Conservation (phyloP, 2,888 invertebrate species). For the Miltochrista miniata region DNA sequence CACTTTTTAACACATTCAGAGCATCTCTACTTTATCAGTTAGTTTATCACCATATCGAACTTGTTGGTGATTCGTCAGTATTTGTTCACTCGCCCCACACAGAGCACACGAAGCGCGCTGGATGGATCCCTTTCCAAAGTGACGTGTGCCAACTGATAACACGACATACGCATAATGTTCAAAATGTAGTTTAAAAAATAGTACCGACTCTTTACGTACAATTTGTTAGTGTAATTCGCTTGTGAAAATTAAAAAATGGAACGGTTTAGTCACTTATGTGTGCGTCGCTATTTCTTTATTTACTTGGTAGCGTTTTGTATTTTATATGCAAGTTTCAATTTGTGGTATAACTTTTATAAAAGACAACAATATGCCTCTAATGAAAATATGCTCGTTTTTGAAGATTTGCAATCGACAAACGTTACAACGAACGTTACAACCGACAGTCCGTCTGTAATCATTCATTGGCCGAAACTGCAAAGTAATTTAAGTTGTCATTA, state of each 20-base stretch:
- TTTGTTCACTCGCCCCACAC: not conserved
- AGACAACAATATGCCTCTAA: not conserved
- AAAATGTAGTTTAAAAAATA: not conserved
- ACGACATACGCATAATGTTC: not conserved
- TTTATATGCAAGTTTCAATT: not conserved
- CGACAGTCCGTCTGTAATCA: not conserved
- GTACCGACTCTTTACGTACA: not conserved
- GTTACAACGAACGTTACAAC: not conserved
- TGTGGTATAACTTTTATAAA: not conserved
- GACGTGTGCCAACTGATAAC: not conserved
- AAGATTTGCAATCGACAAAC: not conserved
- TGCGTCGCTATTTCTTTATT: not conserved
- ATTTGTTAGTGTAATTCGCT: not conserved
- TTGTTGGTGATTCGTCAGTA: not conserved
- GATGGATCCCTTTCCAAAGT: not conserved
- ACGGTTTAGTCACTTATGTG: not conserved
- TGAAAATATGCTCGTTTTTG: no score
- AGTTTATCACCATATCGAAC: no score
- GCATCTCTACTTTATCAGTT: no score
- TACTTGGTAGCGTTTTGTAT: not conserved
- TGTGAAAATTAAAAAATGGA: not conserved
- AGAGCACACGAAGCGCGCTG: not conserved
- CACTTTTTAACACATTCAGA: no score
- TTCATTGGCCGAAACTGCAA: not conserved
- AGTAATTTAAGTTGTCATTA: slow-evolving; percentile 3